These are phyloP conservation scores for Dreissena polymorpha DNA, from an alignment of 1,140 invertebrate species.

Conservation along the genomic window DNA sequence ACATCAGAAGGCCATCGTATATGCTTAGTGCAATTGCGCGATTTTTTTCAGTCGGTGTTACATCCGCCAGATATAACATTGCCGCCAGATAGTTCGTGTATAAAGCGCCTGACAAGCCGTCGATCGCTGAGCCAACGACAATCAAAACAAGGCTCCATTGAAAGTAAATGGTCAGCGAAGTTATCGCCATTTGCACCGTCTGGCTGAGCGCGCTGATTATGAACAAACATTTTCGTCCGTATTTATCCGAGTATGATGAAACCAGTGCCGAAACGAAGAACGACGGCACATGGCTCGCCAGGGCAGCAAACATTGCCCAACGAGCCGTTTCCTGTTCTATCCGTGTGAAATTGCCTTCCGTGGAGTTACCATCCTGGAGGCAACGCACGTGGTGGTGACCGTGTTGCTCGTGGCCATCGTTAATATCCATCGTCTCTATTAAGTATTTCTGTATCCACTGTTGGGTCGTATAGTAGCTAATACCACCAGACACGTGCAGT, in stretches of 20 bases:
- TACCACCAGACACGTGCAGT: background rate
- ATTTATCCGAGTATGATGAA: constrained; percentile 14
- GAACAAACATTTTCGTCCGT: constrained; percentile 20
- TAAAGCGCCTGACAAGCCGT: constrained; percentile 7
- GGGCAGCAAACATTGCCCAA: constrained; percentile 31
- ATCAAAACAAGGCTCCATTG: constrained; percentile 6
- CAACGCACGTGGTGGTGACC: background rate
- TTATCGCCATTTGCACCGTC: background rate
- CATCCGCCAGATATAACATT: constrained; percentile 43
- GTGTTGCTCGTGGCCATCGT: background rate
- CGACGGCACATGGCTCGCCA: constrained; percentile 1
- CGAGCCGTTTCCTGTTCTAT: constrained; percentile 29
- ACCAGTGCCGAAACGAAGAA: background rate
- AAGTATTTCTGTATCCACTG: constrained; percentile 30
- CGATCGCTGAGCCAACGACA: constrained; percentile 1
- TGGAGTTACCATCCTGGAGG: constrained; percentile 9
- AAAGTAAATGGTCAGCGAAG: constrained; percentile 20
- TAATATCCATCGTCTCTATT: background rate
- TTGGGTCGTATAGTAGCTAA: background rate
- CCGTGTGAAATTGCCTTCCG: background rate
- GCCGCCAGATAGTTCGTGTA: background rate
- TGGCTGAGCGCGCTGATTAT: background rate
- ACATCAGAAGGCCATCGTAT: background rate
- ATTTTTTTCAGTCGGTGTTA: constrained; percentile 14
- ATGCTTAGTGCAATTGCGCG: constrained; percentile 15